Evolutionary conservation across 1,140 invertebrate species (phyloP).

Genomic region (Tetramorium parvispinum): DNA sequence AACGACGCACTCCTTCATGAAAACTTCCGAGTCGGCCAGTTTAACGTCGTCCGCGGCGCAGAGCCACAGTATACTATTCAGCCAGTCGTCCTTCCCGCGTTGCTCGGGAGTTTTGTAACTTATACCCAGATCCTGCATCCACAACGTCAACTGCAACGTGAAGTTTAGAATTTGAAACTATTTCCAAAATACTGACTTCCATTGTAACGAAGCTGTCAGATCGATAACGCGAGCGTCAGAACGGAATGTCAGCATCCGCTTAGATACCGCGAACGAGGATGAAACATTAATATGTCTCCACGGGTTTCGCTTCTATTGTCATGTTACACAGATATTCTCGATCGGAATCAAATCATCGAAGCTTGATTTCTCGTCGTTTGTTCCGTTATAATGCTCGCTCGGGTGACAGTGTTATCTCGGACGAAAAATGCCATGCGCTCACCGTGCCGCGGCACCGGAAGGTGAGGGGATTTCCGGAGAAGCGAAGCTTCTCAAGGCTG

Average conservation of each 20-base stretch:
- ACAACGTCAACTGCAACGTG: conserved; percentile 79
- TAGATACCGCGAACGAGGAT: background rate
- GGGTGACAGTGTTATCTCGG: background rate
- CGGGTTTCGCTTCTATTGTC: background rate
- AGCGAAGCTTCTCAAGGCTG: conserved; percentile 77
- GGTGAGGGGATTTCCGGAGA: conserved; percentile 77
- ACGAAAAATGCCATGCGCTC: conserved; percentile 20
- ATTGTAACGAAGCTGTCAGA: background rate
- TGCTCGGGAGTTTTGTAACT: conserved; percentile 74
- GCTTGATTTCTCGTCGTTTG: background rate
- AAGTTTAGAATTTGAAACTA: conserved; percentile 38
- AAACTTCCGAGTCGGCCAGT: conserved; percentile 70
- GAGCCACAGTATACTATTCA: conserved; percentile 80
- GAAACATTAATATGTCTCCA: background rate
- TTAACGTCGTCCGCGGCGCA: conserved; percentile 75
- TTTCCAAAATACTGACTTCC: background rate
- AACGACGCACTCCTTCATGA: conserved; percentile 80
- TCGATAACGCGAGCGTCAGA: conserved; percentile 18
- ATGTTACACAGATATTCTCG: background rate
- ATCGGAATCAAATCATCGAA: background rate
- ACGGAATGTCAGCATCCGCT: conserved; percentile 5
- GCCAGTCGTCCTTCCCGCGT: conserved; percentile 66
- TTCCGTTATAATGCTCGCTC: background rate
- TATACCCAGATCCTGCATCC: conserved; percentile 79
- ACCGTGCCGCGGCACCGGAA: conserved; percentile 79